phyloP scores from a whole-genome alignment of 2,797 vertebrate species.

The Protonibea diacanthus region DNA sequence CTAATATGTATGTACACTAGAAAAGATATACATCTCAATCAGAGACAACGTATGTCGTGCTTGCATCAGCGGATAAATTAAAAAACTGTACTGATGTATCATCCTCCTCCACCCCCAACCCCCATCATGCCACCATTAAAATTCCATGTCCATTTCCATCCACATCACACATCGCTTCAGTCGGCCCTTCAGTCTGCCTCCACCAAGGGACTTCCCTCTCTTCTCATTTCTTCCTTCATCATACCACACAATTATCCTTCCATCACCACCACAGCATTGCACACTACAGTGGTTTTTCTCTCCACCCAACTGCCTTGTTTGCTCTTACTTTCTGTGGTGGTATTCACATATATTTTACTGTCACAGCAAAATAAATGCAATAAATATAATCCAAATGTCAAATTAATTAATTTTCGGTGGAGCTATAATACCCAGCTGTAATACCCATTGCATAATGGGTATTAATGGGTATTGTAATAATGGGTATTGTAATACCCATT shows the following conservation, averaged over 20 bases:
- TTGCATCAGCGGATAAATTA: not conserved
- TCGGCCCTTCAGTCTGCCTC: slow-evolving; percentile 27
- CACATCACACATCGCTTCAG: slow-evolving; percentile 10
- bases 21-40: not conserved
- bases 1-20: not conserved
- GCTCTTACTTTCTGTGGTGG: not conserved
- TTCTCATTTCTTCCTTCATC: slow-evolving; percentile 40
- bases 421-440: no score
- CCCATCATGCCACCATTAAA: slow-evolving; percentile 7
- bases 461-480: no score
- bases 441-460: no score
- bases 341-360: slow-evolving; percentile 20
- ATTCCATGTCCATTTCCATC: slow-evolving; percentile 36
- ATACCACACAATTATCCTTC: slow-evolving; percentile 32
- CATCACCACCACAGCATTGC: slow-evolving; percentile 30
- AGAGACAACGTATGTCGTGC: not conserved
- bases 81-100: not conserved
- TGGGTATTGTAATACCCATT: no score
- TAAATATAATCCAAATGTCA: slow-evolving; percentile 12
- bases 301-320: slow-evolving; percentile 1
- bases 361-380: slow-evolving; percentile 10
- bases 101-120: no score
- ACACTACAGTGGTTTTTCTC: slow-evolving; percentile 30
- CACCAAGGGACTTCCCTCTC: slow-evolving; percentile 16
- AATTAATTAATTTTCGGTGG: no score